Evolutionary conservation across 1,140 invertebrate species (phyloP), one percentile per base, ranked within the genome.

Genomic region (Drosophila repletoides): DNA sequence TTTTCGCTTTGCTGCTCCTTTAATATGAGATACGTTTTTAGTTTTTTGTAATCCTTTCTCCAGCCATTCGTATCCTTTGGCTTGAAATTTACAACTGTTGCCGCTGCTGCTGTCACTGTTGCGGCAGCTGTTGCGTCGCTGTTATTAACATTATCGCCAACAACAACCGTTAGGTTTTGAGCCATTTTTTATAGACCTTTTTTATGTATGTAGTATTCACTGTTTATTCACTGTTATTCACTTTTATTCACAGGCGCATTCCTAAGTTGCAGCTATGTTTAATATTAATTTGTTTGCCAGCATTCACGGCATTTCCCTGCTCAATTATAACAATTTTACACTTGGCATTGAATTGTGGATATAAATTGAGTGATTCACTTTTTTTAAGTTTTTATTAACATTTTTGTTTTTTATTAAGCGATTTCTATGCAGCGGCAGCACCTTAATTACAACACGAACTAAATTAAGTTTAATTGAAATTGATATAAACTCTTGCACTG

Each of bases 1-100:
- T 83, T 84, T 51, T 77, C 79, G 22, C 33, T 83, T 66, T 86
- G 77, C 65, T 89, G 88, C 48, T 89, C 88, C 61, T 89, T 89
- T 0, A 88, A 73, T 21, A 89, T 88, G 10, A 89, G 65, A 73
- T 89, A 89, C 4, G 88, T 89, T 60, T 89, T 89, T 3, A 86
- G 33, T 79, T 89, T 89, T 36, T 88, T 89, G 52, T 89, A 89
- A 68, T 89, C 79, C 72, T 69, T 88, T n/a, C n/a, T n/a, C 88
- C 88, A 89, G 61, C 75, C 77, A 63, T 84, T 89, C 3, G 70
- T 80, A 73, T 86, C 75, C 81, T 86, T 86, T 51, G 80, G 76
- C 72, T 76, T 86, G 10, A 86, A 86, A 19, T 68, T 77, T 5
- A 65, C 31, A n/a, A 64, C 74, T 12, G 53, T 12, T n/a, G 49